Conservation (phyloP, 2,797 vertebrate genomes). For the Spea hammondii region DNA sequence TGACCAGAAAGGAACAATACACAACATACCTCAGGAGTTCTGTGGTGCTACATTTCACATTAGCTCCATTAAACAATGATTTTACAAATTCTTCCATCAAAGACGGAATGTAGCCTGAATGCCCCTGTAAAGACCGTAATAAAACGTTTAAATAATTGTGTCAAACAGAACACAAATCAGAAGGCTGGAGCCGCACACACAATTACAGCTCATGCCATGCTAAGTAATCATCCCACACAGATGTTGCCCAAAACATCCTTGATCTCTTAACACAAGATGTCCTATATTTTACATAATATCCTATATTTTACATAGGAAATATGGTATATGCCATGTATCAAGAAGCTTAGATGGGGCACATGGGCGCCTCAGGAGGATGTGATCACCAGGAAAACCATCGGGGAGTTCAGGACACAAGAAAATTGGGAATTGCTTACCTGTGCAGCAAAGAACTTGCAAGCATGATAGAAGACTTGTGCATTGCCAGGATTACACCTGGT, state of each 20-base stretch:
- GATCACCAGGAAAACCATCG: too few species aligned
- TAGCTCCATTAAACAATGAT: constrained; percentile 79
- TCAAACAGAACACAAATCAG: too few species aligned
- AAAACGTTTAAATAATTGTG: too few species aligned
- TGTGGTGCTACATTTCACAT: constrained; percentile 69
- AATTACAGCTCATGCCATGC: too few species aligned
- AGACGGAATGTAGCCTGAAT: constrained; percentile 69
- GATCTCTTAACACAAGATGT: too few species aligned
- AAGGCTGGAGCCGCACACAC: too few species aligned
- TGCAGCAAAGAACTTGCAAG: constrained; percentile 81
- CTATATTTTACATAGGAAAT: too few species aligned
- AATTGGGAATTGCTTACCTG: constrained; percentile 72
- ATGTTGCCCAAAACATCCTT: too few species aligned
- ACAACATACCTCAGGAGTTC: constrained; percentile 79
- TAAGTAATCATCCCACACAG: too few species aligned
- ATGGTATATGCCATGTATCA: neutral
- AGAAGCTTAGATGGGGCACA: constrained; percentile 22
- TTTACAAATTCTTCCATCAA: constrained; percentile 82
- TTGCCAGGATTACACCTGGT: constrained; percentile 79
- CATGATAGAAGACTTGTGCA: constrained; percentile 81
- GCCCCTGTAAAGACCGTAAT: constrained; percentile 69
- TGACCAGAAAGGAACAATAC: neutral
- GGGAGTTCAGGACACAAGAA: neutral
- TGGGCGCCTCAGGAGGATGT: too few species aligned
- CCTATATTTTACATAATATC: too few species aligned